A percentile compares a stretch with the other conserved stretches of the same genome.
phyloP scores from a whole-genome alignment of 2,888 invertebrate genomes.

The Nymphalis polychloros region DNA sequence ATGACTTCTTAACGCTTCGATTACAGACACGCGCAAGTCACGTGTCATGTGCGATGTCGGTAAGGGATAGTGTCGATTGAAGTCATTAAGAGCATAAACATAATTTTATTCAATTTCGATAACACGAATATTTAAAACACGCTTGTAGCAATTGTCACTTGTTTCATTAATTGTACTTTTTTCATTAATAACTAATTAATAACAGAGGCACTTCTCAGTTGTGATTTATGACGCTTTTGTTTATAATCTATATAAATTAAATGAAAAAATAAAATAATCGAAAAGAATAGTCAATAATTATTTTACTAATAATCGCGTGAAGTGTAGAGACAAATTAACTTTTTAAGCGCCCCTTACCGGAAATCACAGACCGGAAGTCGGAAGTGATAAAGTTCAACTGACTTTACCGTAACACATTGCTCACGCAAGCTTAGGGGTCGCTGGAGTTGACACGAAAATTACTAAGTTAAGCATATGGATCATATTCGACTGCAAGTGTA shows the following conservation, averaged over 20 bases:
- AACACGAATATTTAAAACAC: no score
- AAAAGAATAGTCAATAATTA: conserved; percentile 14
- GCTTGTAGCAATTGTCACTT: no score
- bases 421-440: conserved; percentile 58
- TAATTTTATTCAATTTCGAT: no score
- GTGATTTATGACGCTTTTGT: no score
- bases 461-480: conserved; percentile 50
- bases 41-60: conserved; percentile 29
- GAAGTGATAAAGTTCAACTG: conserved; percentile 80
- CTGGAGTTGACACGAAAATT: conserved; percentile 52
- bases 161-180: no score
- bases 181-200: no score
- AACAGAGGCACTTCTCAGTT: no score
- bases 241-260: no score
- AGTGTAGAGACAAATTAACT: conserved; percentile 44
- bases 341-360: conserved; percentile 49
- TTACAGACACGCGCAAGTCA: conserved; percentile 39
- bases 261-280: no score
- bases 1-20: conserved; percentile 1
- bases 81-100: no score
- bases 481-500: not conserved
- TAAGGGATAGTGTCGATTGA: not conserved
- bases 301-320: conserved; percentile 26
- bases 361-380: conserved; percentile 70
- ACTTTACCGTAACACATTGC: conserved; percentile 62